Percentiles rank a stretch among this genome's conserved stretches.
Evolutionary conservation across 1,140 invertebrate genomes (phyloP).

Genomic region (Drosophila quadrilineata): DNA sequence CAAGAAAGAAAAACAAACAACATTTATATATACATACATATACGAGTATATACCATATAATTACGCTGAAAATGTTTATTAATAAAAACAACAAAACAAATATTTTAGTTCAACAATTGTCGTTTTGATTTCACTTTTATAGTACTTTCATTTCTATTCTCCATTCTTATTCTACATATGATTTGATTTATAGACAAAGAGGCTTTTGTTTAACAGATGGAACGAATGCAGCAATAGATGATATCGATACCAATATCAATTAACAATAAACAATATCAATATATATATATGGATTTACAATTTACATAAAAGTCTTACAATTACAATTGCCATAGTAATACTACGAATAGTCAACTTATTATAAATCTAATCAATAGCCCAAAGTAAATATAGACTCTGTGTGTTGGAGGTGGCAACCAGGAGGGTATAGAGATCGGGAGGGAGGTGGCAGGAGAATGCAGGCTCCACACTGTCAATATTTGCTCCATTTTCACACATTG

Average conservation of each 20-base stretch:
- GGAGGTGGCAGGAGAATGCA: constrained; percentile 18
- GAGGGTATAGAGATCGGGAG: no score
- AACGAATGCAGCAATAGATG: constrained; percentile 6
- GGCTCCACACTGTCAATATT: constrained; percentile 65
- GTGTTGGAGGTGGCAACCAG: no score
- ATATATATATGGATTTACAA: constrained; percentile 33
- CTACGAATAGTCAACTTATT: constrained; percentile 44
- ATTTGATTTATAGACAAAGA: constrained; percentile 23
- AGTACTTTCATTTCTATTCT: constrained; percentile 22
- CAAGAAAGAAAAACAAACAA: constrained; percentile 53
- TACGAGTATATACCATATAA: constrained; percentile 51
- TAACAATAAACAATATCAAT: constrained; percentile 36
- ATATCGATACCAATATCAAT: constrained; percentile 26
- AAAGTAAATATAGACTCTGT: constrained; percentile 77
- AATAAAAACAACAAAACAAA: constrained; percentile 60
- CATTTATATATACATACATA: constrained; percentile 49
- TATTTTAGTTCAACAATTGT: constrained; percentile 66
- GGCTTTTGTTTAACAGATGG: constrained; percentile 45
- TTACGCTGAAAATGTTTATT: constrained; percentile 75
- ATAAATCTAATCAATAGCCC: constrained; percentile 71
- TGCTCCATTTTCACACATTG: constrained; percentile 80
- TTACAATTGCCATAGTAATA: constrained; percentile 68
- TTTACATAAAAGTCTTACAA: no score
- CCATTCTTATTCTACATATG: neutral
- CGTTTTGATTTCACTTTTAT: constrained; percentile 35